A percentile compares a stretch with the other conserved stretches of the same genome.
Evolutionary conservation across 2,797 vertebrate genomes (phyloP).

Genomic region (Sebastes taczanowskii): DNA sequence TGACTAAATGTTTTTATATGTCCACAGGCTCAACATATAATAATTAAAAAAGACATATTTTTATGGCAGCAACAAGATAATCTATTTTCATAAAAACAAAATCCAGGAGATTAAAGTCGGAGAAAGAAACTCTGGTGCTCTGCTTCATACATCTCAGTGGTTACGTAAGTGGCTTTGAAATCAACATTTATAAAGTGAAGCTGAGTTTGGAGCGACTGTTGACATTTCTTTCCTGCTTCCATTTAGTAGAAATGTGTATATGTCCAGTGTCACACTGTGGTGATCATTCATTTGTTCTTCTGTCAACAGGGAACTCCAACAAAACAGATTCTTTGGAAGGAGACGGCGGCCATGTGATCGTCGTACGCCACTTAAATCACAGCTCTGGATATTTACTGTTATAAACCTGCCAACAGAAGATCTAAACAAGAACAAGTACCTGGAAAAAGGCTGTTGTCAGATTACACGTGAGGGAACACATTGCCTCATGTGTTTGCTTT

Average conservation of each 20-base stretch:
- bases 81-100: slow-evolving; percentile 15
- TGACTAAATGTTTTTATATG: not conserved
- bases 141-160: not conserved
- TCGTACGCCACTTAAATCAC: not conserved
- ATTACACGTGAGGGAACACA: slow-evolving; percentile 11
- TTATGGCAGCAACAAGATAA: not conserved
- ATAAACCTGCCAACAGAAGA: slow-evolving; percentile 17
- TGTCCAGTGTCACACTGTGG: not conserved
- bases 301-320: not conserved
- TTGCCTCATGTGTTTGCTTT: slow-evolving; percentile 48
- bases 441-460: slow-evolving; percentile 18
- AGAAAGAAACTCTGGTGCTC: not conserved
- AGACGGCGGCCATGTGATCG: not conserved
- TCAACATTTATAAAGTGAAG: slow-evolving; percentile 2
- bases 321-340: slow-evolving; percentile 8
- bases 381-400: slow-evolving; percentile 20
- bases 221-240: not conserved
- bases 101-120: slow-evolving; percentile 15
- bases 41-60: not conserved
- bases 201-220: slow-evolving; percentile 1
- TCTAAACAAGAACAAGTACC: slow-evolving; percentile 26
- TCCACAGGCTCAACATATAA: not conserved
- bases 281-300: not conserved
- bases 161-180: slow-evolving; percentile 40
- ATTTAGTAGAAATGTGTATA: not conserved